Evolutionary conservation across 2,888 invertebrate species (phyloP), one percentile per base, ranked within the genome.

Genomic region (Orthosia cruda): DNA sequence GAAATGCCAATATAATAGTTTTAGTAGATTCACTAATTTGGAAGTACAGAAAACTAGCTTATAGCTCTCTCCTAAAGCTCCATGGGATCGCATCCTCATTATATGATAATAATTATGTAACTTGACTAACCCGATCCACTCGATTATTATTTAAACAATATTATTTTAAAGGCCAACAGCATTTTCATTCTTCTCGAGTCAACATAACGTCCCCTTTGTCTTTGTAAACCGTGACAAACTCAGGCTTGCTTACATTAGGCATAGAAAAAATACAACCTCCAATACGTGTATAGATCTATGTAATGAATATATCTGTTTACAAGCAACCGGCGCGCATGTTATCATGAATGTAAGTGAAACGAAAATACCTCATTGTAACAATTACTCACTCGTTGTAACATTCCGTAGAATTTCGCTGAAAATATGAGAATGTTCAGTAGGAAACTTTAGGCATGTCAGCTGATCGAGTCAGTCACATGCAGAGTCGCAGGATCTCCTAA

Each of bases 261-360:
- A 26, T 18, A 26, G 20, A 47, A 26, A 23, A 57, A 20, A 5
- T 16, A 16, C 16, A 9, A 26, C 16, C 26, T 18, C 5, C 5
- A 55, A 55, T 20, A 23, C 23, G 15, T 23, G 16, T 26, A n/a
- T n/a, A 16, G 15, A 7, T 61, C 16, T 20, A 4, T 13, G 20
- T 52, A 20, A 59, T n/a, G 58, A 20, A 40, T 40, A 40, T 9
- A 26, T 18, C 15, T 23, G 18, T 52, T 20, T 55, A 18, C 23
- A 9, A 23, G 18, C 23, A 18, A 32, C 61, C 23, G 23, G 18
- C 23, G 40, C 23, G 50, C 62, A n/a, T n/a, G n/a, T 58, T 65
- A 47, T 49, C 40, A 49, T 58, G 23, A 79, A 58, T 67, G 13
- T 54, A 52, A 66, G 26, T 59, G n/a, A 59, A 49, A 20, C n/a